Evolutionary conservation across 2,888 invertebrate genomes (phyloP).

Genomic region (Leuctra nigra): DNA sequence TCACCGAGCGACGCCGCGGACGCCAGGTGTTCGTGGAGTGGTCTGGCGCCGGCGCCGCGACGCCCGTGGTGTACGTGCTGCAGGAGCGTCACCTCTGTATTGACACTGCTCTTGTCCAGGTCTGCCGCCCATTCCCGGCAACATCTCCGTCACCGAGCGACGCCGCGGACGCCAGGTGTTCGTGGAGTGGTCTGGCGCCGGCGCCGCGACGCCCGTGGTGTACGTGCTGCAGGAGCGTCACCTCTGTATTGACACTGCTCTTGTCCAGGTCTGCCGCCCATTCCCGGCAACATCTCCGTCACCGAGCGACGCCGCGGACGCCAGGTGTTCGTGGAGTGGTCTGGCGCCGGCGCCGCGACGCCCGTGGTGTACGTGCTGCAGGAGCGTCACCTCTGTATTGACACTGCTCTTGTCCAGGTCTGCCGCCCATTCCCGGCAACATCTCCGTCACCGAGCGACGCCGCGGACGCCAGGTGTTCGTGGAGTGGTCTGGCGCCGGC

Average conservation of each 20-base stretch:
- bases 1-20: constrained; percentile 49
- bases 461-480: constrained; percentile 44
- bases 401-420: constrained; percentile 39
- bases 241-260: no score
- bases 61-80: constrained; percentile 48
- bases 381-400: constrained; percentile 51
- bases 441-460: constrained; percentile 51
- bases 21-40: constrained; percentile 43
- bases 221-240: constrained; percentile 64
- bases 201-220: constrained; percentile 41
- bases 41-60: constrained; percentile 41
- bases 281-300: constrained; percentile 54
- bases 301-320: constrained; percentile 48
- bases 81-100: constrained; percentile 68
- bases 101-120: constrained; percentile 45
- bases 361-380: constrained; percentile 54
- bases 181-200: constrained; percentile 41
- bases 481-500: constrained; percentile 41
- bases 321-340: constrained; percentile 42
- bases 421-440: constrained; percentile 57
- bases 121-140: constrained; percentile 55
- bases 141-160: constrained; percentile 52
- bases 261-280: constrained; percentile 51
- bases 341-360: constrained; percentile 40
- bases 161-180: constrained; percentile 45